Conservation (phyloP, 2,797 vertebrate genomes). For the Peromyscus nudipes region DNA sequence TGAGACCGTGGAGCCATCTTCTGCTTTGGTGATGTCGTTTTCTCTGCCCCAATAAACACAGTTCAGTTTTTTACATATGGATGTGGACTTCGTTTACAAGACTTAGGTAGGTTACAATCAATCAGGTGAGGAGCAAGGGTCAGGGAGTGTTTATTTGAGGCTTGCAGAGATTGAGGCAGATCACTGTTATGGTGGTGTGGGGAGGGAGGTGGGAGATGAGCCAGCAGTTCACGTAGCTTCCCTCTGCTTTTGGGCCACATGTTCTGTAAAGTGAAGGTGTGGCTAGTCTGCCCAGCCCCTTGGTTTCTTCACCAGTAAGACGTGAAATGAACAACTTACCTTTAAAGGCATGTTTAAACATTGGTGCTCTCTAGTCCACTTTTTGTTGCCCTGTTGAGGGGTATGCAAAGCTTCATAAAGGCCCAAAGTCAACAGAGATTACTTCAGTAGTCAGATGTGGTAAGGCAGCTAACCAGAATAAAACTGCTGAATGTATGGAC, state of each 20-base stretch:
- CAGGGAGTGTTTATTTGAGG: not conserved
- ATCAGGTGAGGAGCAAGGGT: not conserved
- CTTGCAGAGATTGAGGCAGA: not conserved
- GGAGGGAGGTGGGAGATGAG: not conserved
- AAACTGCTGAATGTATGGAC: not conserved
- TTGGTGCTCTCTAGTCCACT: not conserved
- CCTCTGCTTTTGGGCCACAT: not conserved
- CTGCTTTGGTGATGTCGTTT: conserved; percentile 37
- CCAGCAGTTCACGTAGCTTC: not conserved
- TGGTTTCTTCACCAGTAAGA: not conserved
- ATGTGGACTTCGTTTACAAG: not conserved
- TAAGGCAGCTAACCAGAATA: not conserved
- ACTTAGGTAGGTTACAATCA: not conserved
- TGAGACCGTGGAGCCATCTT: not conserved
- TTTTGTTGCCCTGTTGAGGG: not conserved
- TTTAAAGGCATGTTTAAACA: not conserved
- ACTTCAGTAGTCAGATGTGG: not conserved
- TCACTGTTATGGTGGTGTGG: not conserved
- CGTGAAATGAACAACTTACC: not conserved
- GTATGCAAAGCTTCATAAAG: not conserved
- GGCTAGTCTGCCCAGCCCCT: not conserved
- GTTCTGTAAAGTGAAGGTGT: not conserved
- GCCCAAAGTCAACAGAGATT: not conserved
- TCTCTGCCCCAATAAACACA: not conserved
- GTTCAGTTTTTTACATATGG: not conserved